Base-by-base conservation (phyloP, 2,113 vertebrate genomes). In the Oncorhynchus keta region DNA sequence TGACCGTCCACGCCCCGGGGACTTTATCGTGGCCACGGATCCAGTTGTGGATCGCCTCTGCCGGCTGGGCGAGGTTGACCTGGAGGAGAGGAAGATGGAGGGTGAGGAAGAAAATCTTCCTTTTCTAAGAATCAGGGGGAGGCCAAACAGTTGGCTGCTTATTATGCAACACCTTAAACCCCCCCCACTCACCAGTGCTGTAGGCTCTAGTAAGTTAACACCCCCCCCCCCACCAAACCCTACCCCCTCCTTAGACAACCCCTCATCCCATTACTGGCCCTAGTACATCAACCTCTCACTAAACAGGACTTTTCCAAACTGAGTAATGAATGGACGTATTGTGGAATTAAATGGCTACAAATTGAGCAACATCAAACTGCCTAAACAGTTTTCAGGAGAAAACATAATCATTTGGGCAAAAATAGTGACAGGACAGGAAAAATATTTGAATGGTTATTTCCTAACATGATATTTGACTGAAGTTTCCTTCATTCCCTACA, bases 11-110 rank as follows among this genome's bases (percentile, higher is more conserved):
- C 5, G 97, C 97, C 73, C 98, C 98, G 11, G 98, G 98, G 30
- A 99, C 95, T 93, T 99, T 99, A 88, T 99, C 98, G 74, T 99
- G 98, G 39, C 97, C 98, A 14, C 98, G 93, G 84, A 99, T 97
- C 98, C 98, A 99, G 78, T 99, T 97, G 86, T 99, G 98, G 77
- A 99, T 94, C 83, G 81, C 92, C 83, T 91, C 83, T 1, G 97
- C 96, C 59, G 97, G 85, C 83, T 95, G 96, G 77, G 96, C 90
- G 92, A 96, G 94, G 80, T 91, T 91, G 76, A 98, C 79, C 94
- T 95, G 74, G 1, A 73, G 70, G 67, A 66, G 35, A 69, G 48
- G 73, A 4, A 76, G 62, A 78, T n/a, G 68, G 32, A 0, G 2
- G 32, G 4, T 14, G 13, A 8, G 39, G 7, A 11, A 45, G 39